Conservation (phyloP, 2,113 vertebrate genomes). For the Chaetorhynchus papuensis region DNA sequence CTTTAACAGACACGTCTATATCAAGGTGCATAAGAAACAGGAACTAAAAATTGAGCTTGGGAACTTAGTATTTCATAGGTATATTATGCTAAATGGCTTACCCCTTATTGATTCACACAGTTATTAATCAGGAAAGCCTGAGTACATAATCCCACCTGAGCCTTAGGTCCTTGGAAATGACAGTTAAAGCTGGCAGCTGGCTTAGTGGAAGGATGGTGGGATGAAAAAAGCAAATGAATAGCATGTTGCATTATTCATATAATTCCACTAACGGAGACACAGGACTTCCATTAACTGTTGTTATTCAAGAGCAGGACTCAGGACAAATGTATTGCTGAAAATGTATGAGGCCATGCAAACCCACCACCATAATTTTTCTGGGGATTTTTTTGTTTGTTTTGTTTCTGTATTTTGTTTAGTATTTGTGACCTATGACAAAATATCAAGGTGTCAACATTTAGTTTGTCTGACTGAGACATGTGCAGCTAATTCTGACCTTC, state of each 20-base stretch:
- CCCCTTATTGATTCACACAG: slow-evolving; percentile 47
- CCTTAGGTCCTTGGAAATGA: slow-evolving; percentile 57
- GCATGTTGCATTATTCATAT: slow-evolving; percentile 64
- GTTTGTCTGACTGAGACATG: neutral
- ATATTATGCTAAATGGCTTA: slow-evolving; percentile 43
- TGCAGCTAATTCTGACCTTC: neutral
- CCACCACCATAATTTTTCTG: neutral
- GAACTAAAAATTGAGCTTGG: neutral
- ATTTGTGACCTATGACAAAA: neutral
- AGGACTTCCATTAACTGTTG: slow-evolving; percentile 25
- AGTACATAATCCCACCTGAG: slow-evolving; percentile 61
- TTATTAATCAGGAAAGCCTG: slow-evolving; percentile 49
- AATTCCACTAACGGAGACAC: slow-evolving; percentile 12
- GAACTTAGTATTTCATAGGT: slow-evolving; percentile 37
- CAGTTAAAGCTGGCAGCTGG: slow-evolving; percentile 47
- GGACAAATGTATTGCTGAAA: neutral
- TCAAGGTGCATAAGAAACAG: neutral
- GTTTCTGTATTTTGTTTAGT: neutral
- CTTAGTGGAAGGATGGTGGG: slow-evolving; percentile 12
- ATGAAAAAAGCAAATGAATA: slow-evolving; percentile 12
- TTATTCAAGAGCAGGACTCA: neutral
- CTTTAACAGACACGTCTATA: neutral
- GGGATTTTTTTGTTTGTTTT: fast-evolving
- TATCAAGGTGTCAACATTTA: neutral
- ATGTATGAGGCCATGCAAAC: neutral